Percentiles rank a stretch among this genome's conserved stretches.
phyloP scores from a whole-genome alignment of 1,140 invertebrate genomes.

The Microplitis mediator region DNA sequence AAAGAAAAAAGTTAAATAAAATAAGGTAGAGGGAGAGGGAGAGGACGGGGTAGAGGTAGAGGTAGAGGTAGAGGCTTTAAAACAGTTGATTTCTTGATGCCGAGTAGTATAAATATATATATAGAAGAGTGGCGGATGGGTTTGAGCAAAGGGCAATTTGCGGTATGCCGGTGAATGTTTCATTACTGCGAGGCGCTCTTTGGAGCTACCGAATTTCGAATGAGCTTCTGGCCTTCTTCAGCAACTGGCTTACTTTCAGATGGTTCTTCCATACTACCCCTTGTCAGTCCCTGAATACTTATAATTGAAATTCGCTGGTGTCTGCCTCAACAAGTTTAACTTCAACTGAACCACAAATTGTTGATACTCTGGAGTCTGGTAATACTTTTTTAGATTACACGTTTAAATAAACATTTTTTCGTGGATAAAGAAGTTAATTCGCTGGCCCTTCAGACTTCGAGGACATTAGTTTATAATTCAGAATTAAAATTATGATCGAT shows the following conservation, averaged over 20 bases:
- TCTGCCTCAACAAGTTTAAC: background rate
- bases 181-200: conserved; percentile 55
- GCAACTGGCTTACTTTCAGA: background rate
- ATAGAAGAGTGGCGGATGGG: background rate
- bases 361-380: too few species aligned
- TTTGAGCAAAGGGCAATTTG: conserved; percentile 55
- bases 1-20: conserved; percentile 4
- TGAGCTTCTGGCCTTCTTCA: conserved; percentile 49
- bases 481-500: too few species aligned
- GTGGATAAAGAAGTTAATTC: too few species aligned
- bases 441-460: too few species aligned
- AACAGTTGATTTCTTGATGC: conserved; percentile 51
- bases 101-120: background rate
- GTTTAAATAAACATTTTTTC: too few species aligned
- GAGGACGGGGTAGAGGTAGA: conserved; percentile 39
- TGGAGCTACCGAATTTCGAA: conserved; percentile 62
- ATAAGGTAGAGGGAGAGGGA: background rate
- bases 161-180: conserved; percentile 61
- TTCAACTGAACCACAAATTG: background rate
- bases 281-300: conserved; percentile 45
- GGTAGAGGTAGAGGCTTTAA: conserved; percentile 44
- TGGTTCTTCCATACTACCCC: background rate
- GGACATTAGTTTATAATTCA: too few species aligned
- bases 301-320: conserved; percentile 57
- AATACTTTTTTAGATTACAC: too few species aligned